phyloP scores from a whole-genome alignment of 2,888 invertebrate genomes.

The Nebria brevicollis region DNA sequence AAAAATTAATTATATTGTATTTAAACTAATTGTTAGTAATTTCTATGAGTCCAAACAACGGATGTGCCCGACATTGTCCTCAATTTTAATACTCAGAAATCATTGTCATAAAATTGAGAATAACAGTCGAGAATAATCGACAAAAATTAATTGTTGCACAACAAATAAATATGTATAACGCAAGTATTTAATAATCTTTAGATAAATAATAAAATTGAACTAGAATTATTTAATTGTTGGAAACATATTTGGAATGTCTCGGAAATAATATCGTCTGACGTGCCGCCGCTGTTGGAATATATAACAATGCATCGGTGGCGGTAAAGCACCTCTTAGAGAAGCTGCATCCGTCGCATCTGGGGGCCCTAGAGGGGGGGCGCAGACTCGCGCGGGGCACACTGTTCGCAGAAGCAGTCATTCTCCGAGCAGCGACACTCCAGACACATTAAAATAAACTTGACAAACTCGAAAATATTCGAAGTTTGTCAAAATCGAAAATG shows the following conservation, averaged over 20 bases:
- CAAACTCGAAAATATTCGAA: neutral
- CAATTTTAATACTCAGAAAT: neutral
- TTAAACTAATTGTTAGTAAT: slow-evolving; percentile 1
- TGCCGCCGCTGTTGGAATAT: neutral
- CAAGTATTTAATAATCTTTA: no score
- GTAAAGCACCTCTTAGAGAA: neutral
- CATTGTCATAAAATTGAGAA: neutral
- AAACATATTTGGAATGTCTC: neutral
- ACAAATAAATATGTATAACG: neutral
- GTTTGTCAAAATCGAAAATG: neutral
- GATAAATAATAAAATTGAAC: no score
- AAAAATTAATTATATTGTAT: neutral
- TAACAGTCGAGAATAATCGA: neutral
- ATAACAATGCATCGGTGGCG: slow-evolving; percentile 1
- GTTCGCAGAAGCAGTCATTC: neutral
- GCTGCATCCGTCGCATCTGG: neutral
- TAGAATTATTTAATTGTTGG: neutral
- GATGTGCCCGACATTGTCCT: neutral
- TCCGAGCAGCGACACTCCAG: neutral
- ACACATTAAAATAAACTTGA: slow-evolving; percentile 1
- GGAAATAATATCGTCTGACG: neutral
- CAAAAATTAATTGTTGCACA: neutral
- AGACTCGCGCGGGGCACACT: neutral
- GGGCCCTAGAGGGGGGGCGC: neutral
- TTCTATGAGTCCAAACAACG: neutral